Percentiles rank a stretch among this genome's conserved stretches.
Conservation (phyloP, 2,888 invertebrate genomes). For the Nesidiocoris tenuis region DNA sequence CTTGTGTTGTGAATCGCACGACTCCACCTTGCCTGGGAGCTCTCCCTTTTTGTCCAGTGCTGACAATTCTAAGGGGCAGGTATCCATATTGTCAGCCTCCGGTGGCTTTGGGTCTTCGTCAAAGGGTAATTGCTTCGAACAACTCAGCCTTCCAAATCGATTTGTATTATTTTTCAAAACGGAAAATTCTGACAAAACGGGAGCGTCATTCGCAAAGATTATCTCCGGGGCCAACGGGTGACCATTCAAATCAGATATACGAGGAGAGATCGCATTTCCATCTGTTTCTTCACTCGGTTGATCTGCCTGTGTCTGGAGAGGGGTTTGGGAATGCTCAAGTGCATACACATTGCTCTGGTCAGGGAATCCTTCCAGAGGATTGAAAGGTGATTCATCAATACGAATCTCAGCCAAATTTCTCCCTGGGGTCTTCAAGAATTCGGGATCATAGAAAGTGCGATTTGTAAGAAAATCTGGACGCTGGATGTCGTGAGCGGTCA, state of each 20-base stretch:
- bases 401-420: constrained; percentile 36
- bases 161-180: not conserved
- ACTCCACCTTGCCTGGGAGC: not conserved
- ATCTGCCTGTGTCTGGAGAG: not conserved
- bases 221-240: not conserved
- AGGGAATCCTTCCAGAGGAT: constrained; percentile 25
- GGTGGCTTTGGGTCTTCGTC: not conserved
- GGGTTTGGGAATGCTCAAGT: not conserved
- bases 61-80: not conserved
- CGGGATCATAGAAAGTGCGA: constrained; percentile 28
- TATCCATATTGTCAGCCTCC: not conserved
- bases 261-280: not conserved
- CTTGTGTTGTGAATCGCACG: not conserved
- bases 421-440: constrained; percentile 44
- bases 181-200: not conserved
- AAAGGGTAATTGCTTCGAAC: not conserved
- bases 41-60: not conserved
- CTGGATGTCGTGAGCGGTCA: constrained; percentile 44
- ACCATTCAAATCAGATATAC: not conserved
- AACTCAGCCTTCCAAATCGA: not conserved
- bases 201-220: not conserved
- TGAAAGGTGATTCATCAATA: constrained; percentile 40
- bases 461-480: constrained; percentile 31
- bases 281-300: not conserved
- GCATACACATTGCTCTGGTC: constrained; percentile 31